phyloP scores from a whole-genome alignment of 2,113 vertebrate species.

The Saimiri boliviensis region DNA sequence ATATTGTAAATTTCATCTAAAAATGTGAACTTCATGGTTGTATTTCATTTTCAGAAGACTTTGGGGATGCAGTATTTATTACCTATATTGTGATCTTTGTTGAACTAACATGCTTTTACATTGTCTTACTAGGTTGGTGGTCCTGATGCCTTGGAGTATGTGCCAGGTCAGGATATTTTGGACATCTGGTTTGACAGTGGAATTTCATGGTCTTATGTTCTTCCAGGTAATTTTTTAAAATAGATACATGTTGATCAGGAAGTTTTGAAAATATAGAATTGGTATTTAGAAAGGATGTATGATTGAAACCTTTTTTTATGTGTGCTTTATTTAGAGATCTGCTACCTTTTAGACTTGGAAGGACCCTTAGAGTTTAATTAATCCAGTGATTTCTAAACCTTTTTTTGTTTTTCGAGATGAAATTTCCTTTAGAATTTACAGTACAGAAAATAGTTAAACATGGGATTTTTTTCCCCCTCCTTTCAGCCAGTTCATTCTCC shows the following conservation, averaged over 20 bases:
- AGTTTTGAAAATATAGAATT: neutral
- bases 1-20: neutral
- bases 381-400: neutral
- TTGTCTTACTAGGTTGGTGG: conserved; percentile 83
- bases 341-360: neutral
- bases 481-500: neutral
- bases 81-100: fast-evolving
- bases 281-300: neutral
- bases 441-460: neutral
- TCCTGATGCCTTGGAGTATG: conserved; percentile 85
- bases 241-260: neutral
- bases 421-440: neutral
- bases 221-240: conserved; percentile 87
- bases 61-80: neutral
- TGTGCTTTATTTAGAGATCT: neutral
- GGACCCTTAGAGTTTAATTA: neutral
- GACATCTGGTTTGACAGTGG: conserved; percentile 99
- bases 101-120: neutral
- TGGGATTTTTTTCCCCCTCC: neutral
- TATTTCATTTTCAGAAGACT: neutral
- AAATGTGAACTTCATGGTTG: neutral
- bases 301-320: neutral
- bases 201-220: conserved; percentile 94
- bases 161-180: conserved; percentile 92
- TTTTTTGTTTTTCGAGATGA: neutral